Percentiles rank a stretch among this genome's conserved stretches.
Conservation (phyloP, 1,140 invertebrate genomes). For the Hydropsyche tenuis region DNA sequence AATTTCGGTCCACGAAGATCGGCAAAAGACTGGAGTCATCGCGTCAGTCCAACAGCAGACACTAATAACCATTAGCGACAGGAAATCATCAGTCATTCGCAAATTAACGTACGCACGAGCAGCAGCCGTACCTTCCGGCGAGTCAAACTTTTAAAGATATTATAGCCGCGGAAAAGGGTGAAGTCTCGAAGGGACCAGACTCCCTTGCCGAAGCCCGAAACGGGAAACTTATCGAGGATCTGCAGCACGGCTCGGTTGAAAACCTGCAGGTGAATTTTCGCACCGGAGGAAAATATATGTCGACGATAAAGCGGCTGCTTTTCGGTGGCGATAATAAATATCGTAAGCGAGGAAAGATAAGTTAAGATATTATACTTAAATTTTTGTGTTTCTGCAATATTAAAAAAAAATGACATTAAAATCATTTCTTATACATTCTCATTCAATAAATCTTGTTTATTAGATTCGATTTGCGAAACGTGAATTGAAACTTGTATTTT, state of each 20-base stretch:
- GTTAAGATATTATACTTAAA: no score
- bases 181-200: slow-evolving; percentile 46
- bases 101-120: slow-evolving; percentile 31
- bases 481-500: no score
- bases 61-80: slow-evolving; percentile 32
- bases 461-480: no score
- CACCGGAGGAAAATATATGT: background rate
- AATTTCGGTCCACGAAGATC: background rate
- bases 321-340: background rate
- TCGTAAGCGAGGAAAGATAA: background rate
- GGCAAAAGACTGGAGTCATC: background rate
- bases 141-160: slow-evolving; percentile 51
- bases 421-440: no score
- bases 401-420: no score
- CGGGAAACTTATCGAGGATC: slow-evolving; percentile 15
- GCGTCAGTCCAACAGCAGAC: background rate
- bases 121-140: slow-evolving; percentile 23
- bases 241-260: slow-evolving; percentile 16
- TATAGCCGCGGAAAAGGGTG: slow-evolving; percentile 46
- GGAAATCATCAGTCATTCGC: slow-evolving; percentile 46
- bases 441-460: no score
- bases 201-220: slow-evolving; percentile 9
- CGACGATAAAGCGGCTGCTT: background rate
- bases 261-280: slow-evolving; percentile 22
- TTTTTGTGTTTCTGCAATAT: no score